Evolutionary conservation across 2,113 vertebrate genomes (phyloP), one percentile per base, ranked within the genome.

Genomic region (Brachypodius melanocephalos): DNA sequence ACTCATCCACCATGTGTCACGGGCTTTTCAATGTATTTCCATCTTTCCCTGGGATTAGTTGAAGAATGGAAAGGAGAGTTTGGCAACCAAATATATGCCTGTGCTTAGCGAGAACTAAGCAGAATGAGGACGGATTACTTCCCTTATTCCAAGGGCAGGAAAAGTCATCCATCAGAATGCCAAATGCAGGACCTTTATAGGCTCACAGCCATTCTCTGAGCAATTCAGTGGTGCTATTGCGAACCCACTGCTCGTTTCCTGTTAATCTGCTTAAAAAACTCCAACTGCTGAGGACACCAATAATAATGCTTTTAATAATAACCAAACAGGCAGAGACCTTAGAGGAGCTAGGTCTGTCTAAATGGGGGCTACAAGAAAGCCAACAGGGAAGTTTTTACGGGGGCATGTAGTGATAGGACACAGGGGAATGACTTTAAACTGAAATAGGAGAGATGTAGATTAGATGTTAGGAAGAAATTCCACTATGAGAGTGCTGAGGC

Each of bases 121-220:
- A 87, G 89, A 90, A 95, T 68, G 91, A 95, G 88, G 82, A 95
- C n/a, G 0, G 85, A 96, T 93, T 91, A 85, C 78, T 96, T 93
- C 69, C 61, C 52, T 87, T 85, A 89, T 72, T 94, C 81, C 93
- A 92, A 28, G 45, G 52, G 71, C 77, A 94, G 80, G 89, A 93
- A 93, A 87, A 90, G 71, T 43, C 79, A 93, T 97, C 34, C 78
- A 80, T 93, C 90, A 94, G 63, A 71, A 85, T 93, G 75, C 91
- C 54, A 85, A 93, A 94, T 61, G 15, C 69, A 86, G 43, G 68
- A 91, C 85, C 85, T 95, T 75, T 63, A 59, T 5, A 67, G 45
- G 59, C 63, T 84, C 66, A 42, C 57, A 38, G 49, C 31, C 76
- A 65, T 82, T 72, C 77, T 82, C 48, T 40, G 51, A 87, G 66